Evolutionary conservation across 2,888 invertebrate genomes (phyloP).

Genomic region (Drosophila tripunctata): DNA sequence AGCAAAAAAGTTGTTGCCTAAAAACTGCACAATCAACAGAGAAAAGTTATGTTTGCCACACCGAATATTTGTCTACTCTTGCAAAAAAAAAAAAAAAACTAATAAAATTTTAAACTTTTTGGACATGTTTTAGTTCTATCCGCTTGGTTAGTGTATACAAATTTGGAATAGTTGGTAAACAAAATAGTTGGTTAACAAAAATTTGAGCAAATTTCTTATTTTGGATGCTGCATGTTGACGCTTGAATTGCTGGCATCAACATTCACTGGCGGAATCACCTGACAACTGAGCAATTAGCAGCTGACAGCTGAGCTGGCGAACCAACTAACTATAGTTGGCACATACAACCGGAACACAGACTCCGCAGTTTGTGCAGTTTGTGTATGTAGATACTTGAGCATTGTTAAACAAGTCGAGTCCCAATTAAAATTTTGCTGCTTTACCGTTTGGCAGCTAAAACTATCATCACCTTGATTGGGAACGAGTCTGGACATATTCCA

Average conservation of each 20-base stretch:
- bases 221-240: not conserved
- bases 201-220: not conserved
- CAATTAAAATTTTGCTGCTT: conserved; percentile 11
- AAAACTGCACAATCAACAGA: too few species aligned
- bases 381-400: not conserved
- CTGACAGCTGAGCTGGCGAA: conserved; percentile 8
- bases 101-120: too few species aligned
- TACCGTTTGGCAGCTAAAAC: not conserved
- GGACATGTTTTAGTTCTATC: too few species aligned
- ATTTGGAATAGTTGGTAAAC: too few species aligned
- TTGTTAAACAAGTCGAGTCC: not conserved
- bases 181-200: not conserved
- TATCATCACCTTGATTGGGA: not conserved
- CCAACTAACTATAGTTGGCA: conserved; percentile 12
- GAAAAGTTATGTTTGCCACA: too few species aligned
- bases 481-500: not conserved
- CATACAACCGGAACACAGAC: not conserved
- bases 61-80: too few species aligned
- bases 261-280: not conserved
- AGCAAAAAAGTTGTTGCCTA: too few species aligned
- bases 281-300: conserved; percentile 35
- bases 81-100: too few species aligned
- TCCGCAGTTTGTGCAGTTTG: not conserved
- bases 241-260: not conserved
- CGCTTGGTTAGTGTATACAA: too few species aligned